Base-by-base conservation (phyloP, 2,797 vertebrate species). In the Malurus leucopterus region DNA sequence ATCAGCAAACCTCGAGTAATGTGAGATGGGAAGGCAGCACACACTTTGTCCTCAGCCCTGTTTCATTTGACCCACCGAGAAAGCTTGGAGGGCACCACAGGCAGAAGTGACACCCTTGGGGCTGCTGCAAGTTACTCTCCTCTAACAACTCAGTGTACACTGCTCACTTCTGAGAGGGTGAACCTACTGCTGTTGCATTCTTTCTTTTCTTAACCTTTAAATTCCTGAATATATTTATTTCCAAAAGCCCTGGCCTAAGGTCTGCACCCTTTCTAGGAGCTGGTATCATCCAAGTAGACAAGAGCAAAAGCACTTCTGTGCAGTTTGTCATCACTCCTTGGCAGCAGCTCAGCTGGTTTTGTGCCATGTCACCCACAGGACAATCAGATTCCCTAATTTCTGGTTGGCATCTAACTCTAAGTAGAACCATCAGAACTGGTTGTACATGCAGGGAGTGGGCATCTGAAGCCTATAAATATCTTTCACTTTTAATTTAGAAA, bases 401-500 rank as follows among this genome's bases (percentile, higher is more conserved):
- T 55, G 67, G 4, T 41, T 86, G 49, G 46, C 16, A 47, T 79
- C 30, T 53, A 8, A 40, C 62, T 58, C 51, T 57, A 62, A 67
- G 47, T 13, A 75, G 64, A 34, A 38, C 43, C 41, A 63, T 40
- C 58, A 86, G 40, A 86, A 24, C 15, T 40, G 38, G 17, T 22
- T 6, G 3, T 23, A 54, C 19, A 41, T 4, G 32, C 13, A 72
- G 0, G 1, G 50, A 74, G 19, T 22, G 88, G 27, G 47, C 49
- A 88, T 71, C 19, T 90, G 88, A 91, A 72, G 32, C 22, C 34
- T 61, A 18, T 50, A 88, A 90, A 86, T 30, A 27, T 55, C 20
- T 40, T 80, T 70, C 21, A 53, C 24, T 51, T 90, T 77, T 64
- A 75, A 88, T 94, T 87, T 68, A 94, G 88, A 93, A 94, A 78